phyloP scores from a whole-genome alignment of 2,888 invertebrate genomes.

The Trichogramma evanescens region DNA sequence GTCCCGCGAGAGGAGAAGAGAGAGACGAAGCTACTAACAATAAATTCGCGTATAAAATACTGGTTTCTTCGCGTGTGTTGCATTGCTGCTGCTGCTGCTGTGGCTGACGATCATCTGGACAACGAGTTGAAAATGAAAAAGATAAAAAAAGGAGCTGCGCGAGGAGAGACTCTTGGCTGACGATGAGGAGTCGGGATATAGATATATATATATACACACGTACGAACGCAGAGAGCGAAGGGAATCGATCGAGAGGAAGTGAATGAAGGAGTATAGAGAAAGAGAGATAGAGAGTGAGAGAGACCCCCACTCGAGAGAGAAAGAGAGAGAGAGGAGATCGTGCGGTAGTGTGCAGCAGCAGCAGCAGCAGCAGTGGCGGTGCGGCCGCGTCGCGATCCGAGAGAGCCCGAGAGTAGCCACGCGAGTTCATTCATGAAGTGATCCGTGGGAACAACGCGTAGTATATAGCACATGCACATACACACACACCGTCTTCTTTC shows the following conservation, averaged over 20 bases:
- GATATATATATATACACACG: background rate
- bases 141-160: background rate
- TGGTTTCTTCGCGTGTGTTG: background rate
- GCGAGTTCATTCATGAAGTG: constrained; percentile 48
- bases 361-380: constrained; percentile 23
- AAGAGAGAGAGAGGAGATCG: constrained; percentile 13
- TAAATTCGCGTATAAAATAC: constrained; percentile 10
- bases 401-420: constrained; percentile 37
- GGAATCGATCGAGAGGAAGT: constrained; percentile 11
- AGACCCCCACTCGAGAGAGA: background rate
- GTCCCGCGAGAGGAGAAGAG: background rate
- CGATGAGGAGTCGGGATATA: background rate
- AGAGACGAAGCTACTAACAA: constrained; percentile 1
- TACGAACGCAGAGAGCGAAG: background rate
- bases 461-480: constrained; percentile 26
- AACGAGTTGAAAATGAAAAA: no score
- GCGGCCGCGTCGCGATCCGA: constrained; percentile 30
- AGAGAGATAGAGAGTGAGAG: constrained; percentile 16
- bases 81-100: background rate
- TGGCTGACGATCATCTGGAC: background rate
- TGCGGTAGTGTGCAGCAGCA: constrained; percentile 21
- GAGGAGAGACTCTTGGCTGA: no score
- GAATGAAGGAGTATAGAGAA: constrained; percentile 8
- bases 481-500: no score
- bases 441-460: constrained; percentile 43